Base-by-base conservation (phyloP, 2,797 vertebrate species). In the Brachyrhaphis roseni region DNA sequence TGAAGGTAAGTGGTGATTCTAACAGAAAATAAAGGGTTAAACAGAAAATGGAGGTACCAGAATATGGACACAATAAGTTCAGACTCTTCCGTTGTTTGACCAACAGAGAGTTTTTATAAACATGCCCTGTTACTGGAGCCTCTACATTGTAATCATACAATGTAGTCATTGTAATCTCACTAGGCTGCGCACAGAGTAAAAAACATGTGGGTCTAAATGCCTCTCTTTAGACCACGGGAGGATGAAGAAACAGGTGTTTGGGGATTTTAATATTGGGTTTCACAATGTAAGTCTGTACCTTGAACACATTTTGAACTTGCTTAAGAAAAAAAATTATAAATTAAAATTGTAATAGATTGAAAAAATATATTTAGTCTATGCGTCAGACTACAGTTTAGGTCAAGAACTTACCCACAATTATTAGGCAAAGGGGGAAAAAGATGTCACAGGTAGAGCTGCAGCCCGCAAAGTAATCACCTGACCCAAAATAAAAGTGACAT, bases 401-500 rank as follows among this genome's bases (percentile, higher is more conserved):
- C 41, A 70, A 71, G 2, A 71, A 71, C n/a, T 72, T 68, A 36
- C 10, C 18, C 46, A 72, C 34, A 51, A 76, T 73, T 15, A 16
- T 41, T 23, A 62, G 43, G 28, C 41, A 39, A 39, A 77, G 18
- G 74, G 66, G 51, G 36, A 57, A 73, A 47, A 74, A n/a, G n/a
- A 45, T 45, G 5, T 41, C 3, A 41, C 36, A 78, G 15, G 74
- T 74, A 87, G 51, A 74, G 47, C 28, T 46, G 46, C 51, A 78
- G 45, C 18, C 64, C 45, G 72, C 41, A 75, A 78, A 80, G 55
- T 77, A 82, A 85, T 76, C 72, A 86, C 85, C 55, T 84, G 78
- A 93, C 53, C 78, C 73, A 77, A 88, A 85, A 86, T 77, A 43
- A 82, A 87, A 85, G 89, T 82, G 80, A 87, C 83, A 88, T 90